These are phyloP conservation scores for Diplosoma virens DNA, from an alignment of 23 tunicate genomes.

Conservation along the genomic window DNA sequence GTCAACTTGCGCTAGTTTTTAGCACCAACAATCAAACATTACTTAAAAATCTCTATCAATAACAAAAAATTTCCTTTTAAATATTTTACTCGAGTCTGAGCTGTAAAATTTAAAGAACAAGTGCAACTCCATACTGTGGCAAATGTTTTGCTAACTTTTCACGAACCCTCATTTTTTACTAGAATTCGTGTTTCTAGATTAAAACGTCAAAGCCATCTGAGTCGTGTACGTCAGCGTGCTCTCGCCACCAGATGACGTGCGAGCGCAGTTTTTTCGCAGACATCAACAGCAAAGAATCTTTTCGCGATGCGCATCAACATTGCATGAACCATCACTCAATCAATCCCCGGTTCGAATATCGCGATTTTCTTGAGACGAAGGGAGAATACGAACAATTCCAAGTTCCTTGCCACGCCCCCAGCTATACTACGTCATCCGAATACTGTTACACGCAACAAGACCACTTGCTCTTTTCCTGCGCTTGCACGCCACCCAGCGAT, in stretches of 20 bases:
- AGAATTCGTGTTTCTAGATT: constrained; percentile 43
- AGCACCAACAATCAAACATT: too few species aligned
- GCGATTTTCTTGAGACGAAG: not conserved
- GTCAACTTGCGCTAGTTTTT: too few species aligned
- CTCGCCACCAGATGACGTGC: constrained; percentile 71
- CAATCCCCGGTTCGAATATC: constrained; percentile 9
- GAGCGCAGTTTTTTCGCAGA: constrained; percentile 57
- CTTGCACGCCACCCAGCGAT: constrained; percentile 46
- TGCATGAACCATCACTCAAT: constrained; percentile 18
- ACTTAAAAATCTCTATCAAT: too few species aligned
- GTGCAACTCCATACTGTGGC: too few species aligned
- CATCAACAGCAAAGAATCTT: constrained; percentile 26
- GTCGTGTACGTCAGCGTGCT: constrained; percentile 67
- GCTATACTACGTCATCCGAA: constrained; percentile 11
- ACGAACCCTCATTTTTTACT: too few species aligned
- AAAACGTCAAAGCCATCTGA: constrained; percentile 33
- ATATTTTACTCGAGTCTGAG: too few species aligned
- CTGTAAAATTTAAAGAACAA: too few species aligned
- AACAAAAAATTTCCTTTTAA: too few species aligned
- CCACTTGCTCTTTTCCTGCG: constrained; percentile 72
- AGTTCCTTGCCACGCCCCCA: constrained; percentile 68
- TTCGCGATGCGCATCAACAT: not conserved
- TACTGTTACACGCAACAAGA: constrained; percentile 63
- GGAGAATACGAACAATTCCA: not conserved
- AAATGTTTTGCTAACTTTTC: too few species aligned